These are phyloP conservation scores for Lanistes nyassanus DNA, from an alignment of 1,140 invertebrate species.

Conservation along the genomic window DNA sequence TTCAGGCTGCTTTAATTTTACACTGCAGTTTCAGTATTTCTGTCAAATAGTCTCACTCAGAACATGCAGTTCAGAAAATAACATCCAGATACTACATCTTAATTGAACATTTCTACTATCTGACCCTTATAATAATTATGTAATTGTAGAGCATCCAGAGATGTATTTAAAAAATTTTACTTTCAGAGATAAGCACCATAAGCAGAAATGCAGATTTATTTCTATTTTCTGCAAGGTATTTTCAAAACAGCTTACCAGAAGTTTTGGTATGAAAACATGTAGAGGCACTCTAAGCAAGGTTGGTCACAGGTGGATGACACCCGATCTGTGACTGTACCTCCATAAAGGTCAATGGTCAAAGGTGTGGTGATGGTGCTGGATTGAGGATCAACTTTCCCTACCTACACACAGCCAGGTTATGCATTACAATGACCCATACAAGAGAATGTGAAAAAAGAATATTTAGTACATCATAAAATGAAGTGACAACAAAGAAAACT, in stretches of 20 bases:
- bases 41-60: too few species aligned
- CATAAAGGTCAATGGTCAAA: slow-evolving; percentile 24
- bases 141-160: too few species aligned
- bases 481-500: too few species aligned
- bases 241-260: slow-evolving; percentile 29
- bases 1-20: neutral
- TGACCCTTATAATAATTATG: too few species aligned
- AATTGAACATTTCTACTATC: too few species aligned
- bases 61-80: too few species aligned
- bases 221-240: too few species aligned
- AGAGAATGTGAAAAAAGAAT: too few species aligned
- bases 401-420: slow-evolving; percentile 32
- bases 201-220: neutral
- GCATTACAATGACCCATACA: neutral
- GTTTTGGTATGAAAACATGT: slow-evolving; percentile 49
- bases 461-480: too few species aligned
- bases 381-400: slow-evolving; percentile 43
- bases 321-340: neutral
- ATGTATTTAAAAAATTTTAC: too few species aligned
- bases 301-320: slow-evolving; percentile 42
- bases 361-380: slow-evolving; percentile 26
- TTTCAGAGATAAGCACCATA: too few species aligned
- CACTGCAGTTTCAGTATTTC: neutral
- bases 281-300: slow-evolving; percentile 54
- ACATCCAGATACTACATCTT: too few species aligned